These are phyloP conservation scores for Pelobates cultripes DNA, from an alignment of 2,797 vertebrate genomes.

Conservation along the genomic window DNA sequence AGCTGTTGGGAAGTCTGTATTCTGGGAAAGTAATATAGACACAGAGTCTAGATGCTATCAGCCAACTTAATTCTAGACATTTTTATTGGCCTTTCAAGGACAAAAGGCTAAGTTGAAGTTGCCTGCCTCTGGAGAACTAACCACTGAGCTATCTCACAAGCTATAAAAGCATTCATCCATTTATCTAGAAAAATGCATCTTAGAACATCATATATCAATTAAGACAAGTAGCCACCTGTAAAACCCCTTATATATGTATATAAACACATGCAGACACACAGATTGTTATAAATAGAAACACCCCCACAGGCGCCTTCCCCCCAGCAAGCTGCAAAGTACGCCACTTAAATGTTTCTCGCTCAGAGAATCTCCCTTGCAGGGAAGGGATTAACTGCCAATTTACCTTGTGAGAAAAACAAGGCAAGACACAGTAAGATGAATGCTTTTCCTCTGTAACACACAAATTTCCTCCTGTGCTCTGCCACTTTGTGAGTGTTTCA, in stretches of 20 bases:
- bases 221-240: not conserved
- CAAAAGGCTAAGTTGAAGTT: too few relatives aligned
- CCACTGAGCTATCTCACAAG: not conserved
- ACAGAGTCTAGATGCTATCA: too few relatives aligned
- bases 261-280: not conserved
- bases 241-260: not conserved
- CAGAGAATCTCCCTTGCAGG: conserved; percentile 48
- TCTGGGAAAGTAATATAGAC: too few relatives aligned
- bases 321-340: conserved; percentile 21
- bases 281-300: not conserved
- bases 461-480: conserved; percentile 55
- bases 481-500: conserved; percentile 49
- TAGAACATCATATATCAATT: too few relatives aligned
- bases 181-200: too few relatives aligned
- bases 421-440: conserved; percentile 52
- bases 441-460: conserved; percentile 53
- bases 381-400: conserved; percentile 55
- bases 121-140: too few relatives aligned
- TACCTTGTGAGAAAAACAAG: conserved; percentile 56
- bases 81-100: too few relatives aligned
- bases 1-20: too few relatives aligned
- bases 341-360: conserved; percentile 39
- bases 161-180: too few relatives aligned
- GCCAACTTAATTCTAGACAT: too few relatives aligned
- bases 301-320: conserved; percentile 10